phyloP scores from a whole-genome alignment of 2,113 vertebrate genomes.

The Stomatorhinus ivindoensis region DNA sequence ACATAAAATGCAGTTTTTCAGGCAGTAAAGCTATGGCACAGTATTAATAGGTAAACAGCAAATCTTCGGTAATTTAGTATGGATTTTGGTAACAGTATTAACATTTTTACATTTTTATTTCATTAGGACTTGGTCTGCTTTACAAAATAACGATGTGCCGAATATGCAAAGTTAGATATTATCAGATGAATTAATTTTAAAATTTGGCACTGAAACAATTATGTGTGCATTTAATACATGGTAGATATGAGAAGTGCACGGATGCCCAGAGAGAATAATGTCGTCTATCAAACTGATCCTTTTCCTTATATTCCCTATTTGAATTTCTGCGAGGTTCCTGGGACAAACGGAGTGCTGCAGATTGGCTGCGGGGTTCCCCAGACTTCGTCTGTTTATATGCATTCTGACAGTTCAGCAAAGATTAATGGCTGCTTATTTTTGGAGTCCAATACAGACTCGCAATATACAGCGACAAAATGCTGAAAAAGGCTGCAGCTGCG shows the following conservation, averaged over 20 bases:
- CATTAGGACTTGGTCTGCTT: not conserved
- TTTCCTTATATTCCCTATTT: not conserved
- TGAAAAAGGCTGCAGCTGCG: not conserved
- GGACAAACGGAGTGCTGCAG: not conserved
- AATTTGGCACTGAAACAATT: constrained; percentile 34
- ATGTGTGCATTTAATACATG: not conserved
- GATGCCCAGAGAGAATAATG: not conserved
- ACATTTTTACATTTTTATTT: not conserved
- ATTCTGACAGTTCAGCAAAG: not conserved
- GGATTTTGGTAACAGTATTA: not conserved
- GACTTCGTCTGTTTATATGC: not conserved
- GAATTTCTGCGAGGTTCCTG: not conserved
- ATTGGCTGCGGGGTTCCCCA: not conserved
- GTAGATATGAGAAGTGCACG: not conserved
- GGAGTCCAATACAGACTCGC: not conserved
- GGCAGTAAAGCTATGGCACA: not conserved
- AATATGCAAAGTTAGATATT: not conserved
- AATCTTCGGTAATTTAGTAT: not conserved
- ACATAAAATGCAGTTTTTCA: not conserved
- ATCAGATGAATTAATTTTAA: not conserved
- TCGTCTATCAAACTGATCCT: not conserved
- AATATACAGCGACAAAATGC: not conserved
- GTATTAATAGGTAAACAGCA: not conserved
- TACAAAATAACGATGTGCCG: not conserved
- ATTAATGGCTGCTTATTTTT: not conserved